Evolutionary conservation across 1,140 invertebrate species (phyloP), one percentile per base, ranked within the genome.

Genomic region (Bombus polaris): DNA sequence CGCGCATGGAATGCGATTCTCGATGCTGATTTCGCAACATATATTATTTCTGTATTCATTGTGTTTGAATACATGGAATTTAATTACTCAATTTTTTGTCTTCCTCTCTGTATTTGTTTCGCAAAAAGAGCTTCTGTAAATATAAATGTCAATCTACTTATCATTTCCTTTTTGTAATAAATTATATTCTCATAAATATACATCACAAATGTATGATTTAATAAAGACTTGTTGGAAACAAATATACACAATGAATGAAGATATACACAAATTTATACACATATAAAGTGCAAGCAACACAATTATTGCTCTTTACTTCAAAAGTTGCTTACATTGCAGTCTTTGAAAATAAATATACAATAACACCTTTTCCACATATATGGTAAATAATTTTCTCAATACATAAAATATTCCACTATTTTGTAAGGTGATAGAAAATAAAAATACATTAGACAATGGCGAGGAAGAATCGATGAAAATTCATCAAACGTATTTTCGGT

Each of bases 1-100:
- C 85, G 92, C 91, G 87, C 89, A 87, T 83, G 84, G 76, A 91
- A 94, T 92, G 90, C 83, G 93, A 94, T 92, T 91, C 88, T 93
- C 93, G 88, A 91, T 88, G 90, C 85, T 85, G 81, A 74, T 81
- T 70, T 82, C 59, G 25, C 18, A 28, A 57, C 39, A 22, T 53
- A 32, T 44, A 62, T 37, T 22, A 80, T 35, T 57, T 42, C 5
- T 68, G 9, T 35, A 18, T 59, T 65, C 28, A 37, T 15, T 32
- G 2, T 84, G 1, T 66, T 35, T 10, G n/a, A 47, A 39, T 78
- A 53, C 53, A 22, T 71, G 5, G 44, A 53, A 80, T 81, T 81
- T n/a, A 6, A 35, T 59, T 13, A 44, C 4, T 74, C n/a, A 72
- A 73, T 42, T 22, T 25, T 25, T 28, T 44, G 0, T n/a, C 22